Evolutionary conservation across 2,888 invertebrate species (phyloP).

Genomic region (Osmoderma eremita): DNA sequence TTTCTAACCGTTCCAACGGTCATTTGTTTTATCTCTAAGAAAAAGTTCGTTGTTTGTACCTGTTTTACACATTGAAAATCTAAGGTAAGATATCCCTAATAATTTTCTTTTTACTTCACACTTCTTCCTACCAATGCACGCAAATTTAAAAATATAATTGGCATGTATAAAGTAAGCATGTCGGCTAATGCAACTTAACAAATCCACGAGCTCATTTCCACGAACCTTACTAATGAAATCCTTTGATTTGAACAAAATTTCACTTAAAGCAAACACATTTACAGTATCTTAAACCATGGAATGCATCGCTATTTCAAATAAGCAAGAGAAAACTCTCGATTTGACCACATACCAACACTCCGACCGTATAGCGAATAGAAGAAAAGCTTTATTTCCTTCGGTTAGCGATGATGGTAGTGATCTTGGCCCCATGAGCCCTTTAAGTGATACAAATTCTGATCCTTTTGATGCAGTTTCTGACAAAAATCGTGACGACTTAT

Average conservation of each 20-base stretch:
- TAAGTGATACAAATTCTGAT: slow-evolving; percentile 60
- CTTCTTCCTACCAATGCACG: background rate
- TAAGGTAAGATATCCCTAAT: slow-evolving; percentile 2
- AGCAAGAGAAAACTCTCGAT: background rate
- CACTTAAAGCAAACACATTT: slow-evolving; percentile 11
- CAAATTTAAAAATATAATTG: slow-evolving; percentile 1
- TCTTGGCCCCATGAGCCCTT: slow-evolving; percentile 69
- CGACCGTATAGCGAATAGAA: slow-evolving; percentile 70
- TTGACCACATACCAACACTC: slow-evolving; percentile 60
- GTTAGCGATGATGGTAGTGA: slow-evolving; percentile 63
- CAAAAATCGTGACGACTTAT: background rate
- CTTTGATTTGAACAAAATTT: background rate
- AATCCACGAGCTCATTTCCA: background rate
- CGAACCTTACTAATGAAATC: background rate
- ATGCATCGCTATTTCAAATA: slow-evolving; percentile 1
- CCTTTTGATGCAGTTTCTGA: slow-evolving; percentile 39
- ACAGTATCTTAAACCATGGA: slow-evolving; percentile 25
- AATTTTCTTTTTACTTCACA: background rate
- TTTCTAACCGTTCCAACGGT: slow-evolving; percentile 44
- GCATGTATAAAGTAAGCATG: slow-evolving; percentile 11
- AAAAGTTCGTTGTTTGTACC: slow-evolving; percentile 7
- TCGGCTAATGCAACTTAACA: slow-evolving; percentile 6
- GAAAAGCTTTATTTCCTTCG: slow-evolving; percentile 69
- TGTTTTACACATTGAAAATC: background rate
- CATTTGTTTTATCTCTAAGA: slow-evolving; percentile 14